Evolutionary conservation across 2,797 vertebrate genomes (phyloP).

Genomic region (Poeciliopsis gracilis): DNA sequence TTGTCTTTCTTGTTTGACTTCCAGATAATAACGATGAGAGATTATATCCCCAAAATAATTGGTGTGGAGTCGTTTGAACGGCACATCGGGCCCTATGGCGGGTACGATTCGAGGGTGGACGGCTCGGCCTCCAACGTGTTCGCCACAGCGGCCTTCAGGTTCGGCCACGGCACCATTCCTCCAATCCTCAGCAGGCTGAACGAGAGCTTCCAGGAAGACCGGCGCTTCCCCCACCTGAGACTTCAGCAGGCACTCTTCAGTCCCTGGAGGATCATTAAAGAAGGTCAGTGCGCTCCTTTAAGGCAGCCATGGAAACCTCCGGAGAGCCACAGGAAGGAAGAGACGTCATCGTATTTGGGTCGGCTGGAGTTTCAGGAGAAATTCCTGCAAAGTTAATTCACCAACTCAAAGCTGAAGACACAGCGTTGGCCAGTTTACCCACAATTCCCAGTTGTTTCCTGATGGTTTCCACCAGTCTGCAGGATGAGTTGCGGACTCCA

Average conservation of each 20-base stretch:
- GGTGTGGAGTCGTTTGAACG: slow-evolving; percentile 82
- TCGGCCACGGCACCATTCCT: slow-evolving; percentile 89
- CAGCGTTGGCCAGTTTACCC: background rate
- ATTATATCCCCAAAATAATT: slow-evolving; percentile 93
- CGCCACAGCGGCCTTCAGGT: slow-evolving; percentile 94
- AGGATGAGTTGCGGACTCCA: too few species aligned
- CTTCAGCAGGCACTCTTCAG: slow-evolving; percentile 89
- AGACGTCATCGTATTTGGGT: slow-evolving; percentile 29
- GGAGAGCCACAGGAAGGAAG: background rate
- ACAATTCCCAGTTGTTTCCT: background rate
- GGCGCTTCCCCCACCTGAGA: slow-evolving; percentile 78
- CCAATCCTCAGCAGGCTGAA: slow-evolving; percentile 83
- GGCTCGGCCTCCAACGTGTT: slow-evolving; percentile 92
- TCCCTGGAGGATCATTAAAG: slow-evolving; percentile 91
- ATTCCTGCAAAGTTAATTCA: slow-evolving; percentile 6
- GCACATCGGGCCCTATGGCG: slow-evolving; percentile 84
- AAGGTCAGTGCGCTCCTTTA: slow-evolving; percentile 81
- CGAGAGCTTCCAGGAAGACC: slow-evolving; percentile 83
- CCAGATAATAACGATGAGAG: slow-evolving; percentile 92
- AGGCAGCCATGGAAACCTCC: slow-evolving; percentile 7
- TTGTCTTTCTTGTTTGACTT: slow-evolving; percentile 15
- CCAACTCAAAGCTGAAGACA: background rate
- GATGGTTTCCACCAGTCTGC: too few species aligned
- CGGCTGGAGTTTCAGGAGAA: slow-evolving; percentile 12
- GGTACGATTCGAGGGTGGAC: slow-evolving; percentile 84